Base-by-base conservation (phyloP, 2,113 vertebrate genomes). In the Neodontobutis hainanensis region DNA sequence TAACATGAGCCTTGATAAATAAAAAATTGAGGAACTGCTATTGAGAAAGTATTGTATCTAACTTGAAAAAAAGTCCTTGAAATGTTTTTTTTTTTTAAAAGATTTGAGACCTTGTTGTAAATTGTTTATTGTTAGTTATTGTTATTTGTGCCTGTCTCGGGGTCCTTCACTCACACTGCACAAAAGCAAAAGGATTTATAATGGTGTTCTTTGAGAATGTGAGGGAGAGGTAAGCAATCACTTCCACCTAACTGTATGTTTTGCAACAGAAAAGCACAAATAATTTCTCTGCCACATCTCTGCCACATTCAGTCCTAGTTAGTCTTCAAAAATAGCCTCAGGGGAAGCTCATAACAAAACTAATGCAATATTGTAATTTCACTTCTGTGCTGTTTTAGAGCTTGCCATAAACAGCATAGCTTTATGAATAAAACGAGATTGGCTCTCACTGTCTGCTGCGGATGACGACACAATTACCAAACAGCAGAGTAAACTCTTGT, bases 341-440 rank as follows among this genome's bases (percentile, higher is more conserved):
- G 56, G 73, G 70, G 46, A 60, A 53, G 67, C 62, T 65, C 57
- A 78, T 73, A 81, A 75, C 49, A 52, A 76, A 67, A n/a, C 72
- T 59, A 65, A 81, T 71, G 58, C 58, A 57, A 73, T 73, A 74
- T 60, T 74, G 50, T 71, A 68, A 70, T 87, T 81, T 76, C 67
- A 10, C 73, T 43, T 16, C 65, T 65, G 49, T 47, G 53, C 56
- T 75, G 66, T 55, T 73, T 53, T 60, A 46, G 50, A 68, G 57
- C 56, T 60, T 50, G 53, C 55, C 57, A 75, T 57, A 72, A 65
- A 61, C 68, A 71, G 27, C 48, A 76, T 44, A 61, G 63, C 40
- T 70, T 58, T 45, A 57, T 73, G 74, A 83, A 66, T 76, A 65
- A 76, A 65, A 16, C 80, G 60, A 60, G 73, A 81, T 77, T 60